Base-by-base conservation (phyloP, 2,888 invertebrate genomes). In the Hydropsyche betteni region DNA sequence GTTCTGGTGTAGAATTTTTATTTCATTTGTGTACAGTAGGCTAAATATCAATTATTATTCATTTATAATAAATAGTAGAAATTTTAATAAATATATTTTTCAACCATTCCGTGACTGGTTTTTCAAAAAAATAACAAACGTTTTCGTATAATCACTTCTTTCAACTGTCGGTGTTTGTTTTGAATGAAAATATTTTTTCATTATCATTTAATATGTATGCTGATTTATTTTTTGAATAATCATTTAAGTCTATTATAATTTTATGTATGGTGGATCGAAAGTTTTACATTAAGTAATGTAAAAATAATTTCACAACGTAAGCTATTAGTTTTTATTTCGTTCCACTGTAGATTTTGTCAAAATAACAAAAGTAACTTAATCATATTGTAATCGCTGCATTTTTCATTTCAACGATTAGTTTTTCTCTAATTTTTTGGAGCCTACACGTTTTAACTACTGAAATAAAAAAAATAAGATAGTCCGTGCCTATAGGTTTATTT, bases 11-110 rank as follows among this genome's bases (percentile, higher is more conserved):
- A 79, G 77, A 74, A 77, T 76, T 52, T 77, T 77, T 74, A 61
- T 71, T 76, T 78, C 69, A 78, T 77, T 77, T 78, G 75, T 78
- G 78, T 78, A 78, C 78, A 78, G 78, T 78, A 78, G 77, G 70
- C 69, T 78, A 75, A 75, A 76, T 14, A 53, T 33, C 64, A 70
- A 76, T 74, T 69, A 76, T 74, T 78, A 78, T 75, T 69, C 78
- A 77, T 76, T 75, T 74, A 75, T 78, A 78, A 74, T 70, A 74
- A 74, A 75, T 70, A 50, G 55, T 75, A 70, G 51, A 72, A 64
- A 64, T 34, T 33, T 64, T 64, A 58, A 58, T 72, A 72, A 33
- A 33, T 36, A 72, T 58, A 34, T 74, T 73, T 75, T 78, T 61
- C 75, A 77, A 79, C 74, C 78, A 79, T 79, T 79, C 78, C 78